phyloP scores from a whole-genome alignment of 2,888 invertebrate genomes.

The Blera fallax region DNA sequence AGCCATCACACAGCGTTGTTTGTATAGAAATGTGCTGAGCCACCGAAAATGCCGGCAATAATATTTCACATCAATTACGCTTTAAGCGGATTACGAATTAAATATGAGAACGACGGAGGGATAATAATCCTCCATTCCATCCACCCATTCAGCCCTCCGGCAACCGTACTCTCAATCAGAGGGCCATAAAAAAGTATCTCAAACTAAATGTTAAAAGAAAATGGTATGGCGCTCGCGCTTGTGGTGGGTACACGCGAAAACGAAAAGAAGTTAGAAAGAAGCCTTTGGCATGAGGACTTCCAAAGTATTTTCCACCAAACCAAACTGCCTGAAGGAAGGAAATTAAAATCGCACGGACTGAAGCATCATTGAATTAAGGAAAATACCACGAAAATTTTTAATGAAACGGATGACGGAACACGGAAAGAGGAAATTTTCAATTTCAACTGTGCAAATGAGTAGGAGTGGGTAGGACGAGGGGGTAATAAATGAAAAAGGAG shows the following conservation, averaged over 20 bases:
- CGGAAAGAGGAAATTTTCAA: conserved; percentile 59
- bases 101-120: conserved; percentile 63
- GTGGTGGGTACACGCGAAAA: not conserved
- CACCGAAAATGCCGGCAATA: conserved; percentile 68
- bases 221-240: not conserved
- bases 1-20: conserved; percentile 38
- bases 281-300: conserved; percentile 31
- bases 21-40: conserved; percentile 58
- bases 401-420: conserved; percentile 55
- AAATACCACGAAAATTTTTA: conserved; percentile 51
- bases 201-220: not conserved
- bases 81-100: conserved; percentile 72
- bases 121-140: conserved; percentile 59
- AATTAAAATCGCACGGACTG: conserved; percentile 52
- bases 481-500: conserved; percentile 40
- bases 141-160: no score
- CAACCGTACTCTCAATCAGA: not conserved
- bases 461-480: not conserved
- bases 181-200: not conserved
- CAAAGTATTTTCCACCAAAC: conserved; percentile 27
- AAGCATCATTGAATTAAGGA: conserved; percentile 63
- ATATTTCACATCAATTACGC: conserved; percentile 72
- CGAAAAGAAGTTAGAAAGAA: not conserved
- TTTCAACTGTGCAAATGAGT: conserved; percentile 34
- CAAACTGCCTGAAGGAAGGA: conserved; percentile 29